These are phyloP conservation scores for Neodiprion fabricii DNA, from an alignment of 1,140 invertebrate species.

Conservation along the genomic window DNA sequence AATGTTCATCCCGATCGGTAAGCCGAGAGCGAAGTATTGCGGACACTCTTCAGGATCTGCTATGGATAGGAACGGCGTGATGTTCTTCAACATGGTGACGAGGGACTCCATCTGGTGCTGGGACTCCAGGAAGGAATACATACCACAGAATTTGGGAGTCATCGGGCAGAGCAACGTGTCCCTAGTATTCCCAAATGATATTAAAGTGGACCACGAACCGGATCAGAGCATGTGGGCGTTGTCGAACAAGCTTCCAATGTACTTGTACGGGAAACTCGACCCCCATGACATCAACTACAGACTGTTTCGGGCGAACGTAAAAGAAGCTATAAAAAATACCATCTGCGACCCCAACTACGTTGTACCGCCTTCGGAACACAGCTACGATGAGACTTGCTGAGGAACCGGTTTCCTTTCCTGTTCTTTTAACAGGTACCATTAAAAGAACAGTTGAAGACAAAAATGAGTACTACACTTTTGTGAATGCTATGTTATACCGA, in stretches of 20 bases:
- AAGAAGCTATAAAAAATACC: constrained; percentile 68
- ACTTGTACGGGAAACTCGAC: constrained; percentile 72
- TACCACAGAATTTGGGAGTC: constrained; percentile 67
- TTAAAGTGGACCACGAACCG: constrained; percentile 74
- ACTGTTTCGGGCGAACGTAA: constrained; percentile 69
- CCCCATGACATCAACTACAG: constrained; percentile 74
- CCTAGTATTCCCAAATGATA: constrained; percentile 79
- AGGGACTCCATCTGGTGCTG: constrained; percentile 79
- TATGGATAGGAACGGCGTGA: constrained; percentile 73
- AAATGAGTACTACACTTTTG: too few relatives aligned
- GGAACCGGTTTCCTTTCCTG: not conserved
- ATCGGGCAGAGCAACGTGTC: constrained; percentile 66
- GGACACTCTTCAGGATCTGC: constrained; percentile 77
- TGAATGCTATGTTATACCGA: too few relatives aligned
- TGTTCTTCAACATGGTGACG: constrained; percentile 81
- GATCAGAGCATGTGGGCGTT: constrained; percentile 77
- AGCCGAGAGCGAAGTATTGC: constrained; percentile 64
- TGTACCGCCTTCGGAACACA: constrained; percentile 40
- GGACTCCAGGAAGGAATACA: constrained; percentile 76
- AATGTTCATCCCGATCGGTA: constrained; percentile 69
- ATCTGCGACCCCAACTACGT: constrained; percentile 71
- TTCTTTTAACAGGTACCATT: too few relatives aligned
- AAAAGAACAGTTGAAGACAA: too few relatives aligned
- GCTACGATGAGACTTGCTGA: constrained; percentile 52
- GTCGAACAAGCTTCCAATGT: constrained; percentile 76